These are phyloP conservation scores for Parazoanthus swiftii DNA, from an alignment of 92 coral and sea anemone genomes.

Conservation along the genomic window DNA sequence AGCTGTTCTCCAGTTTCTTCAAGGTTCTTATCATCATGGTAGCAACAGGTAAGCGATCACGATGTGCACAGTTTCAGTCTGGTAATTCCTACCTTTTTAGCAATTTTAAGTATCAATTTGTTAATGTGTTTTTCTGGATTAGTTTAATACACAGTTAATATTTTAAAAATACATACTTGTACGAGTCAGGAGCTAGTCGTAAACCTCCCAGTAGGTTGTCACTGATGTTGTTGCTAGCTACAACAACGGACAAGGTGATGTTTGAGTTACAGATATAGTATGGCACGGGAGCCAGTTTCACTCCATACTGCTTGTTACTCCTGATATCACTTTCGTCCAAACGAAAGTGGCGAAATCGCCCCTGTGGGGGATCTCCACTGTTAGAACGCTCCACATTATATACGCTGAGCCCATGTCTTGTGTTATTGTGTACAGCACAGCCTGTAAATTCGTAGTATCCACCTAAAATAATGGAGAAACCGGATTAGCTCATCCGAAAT, in stretches of 20 bases:
- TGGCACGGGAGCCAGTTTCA: slow-evolving; percentile 38
- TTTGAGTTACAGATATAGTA: slow-evolving; percentile 24
- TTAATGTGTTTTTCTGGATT: too few relatives aligned
- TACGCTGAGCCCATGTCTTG: slow-evolving; percentile 36
- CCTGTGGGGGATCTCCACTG: not conserved
- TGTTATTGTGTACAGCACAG: slow-evolving; percentile 27
- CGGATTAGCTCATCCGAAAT: too few relatives aligned
- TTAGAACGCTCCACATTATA: slow-evolving; percentile 19
- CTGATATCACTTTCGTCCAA: slow-evolving; percentile 30
- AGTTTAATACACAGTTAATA: too few relatives aligned
- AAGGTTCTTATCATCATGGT: too few relatives aligned
- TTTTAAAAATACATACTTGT: not conserved
- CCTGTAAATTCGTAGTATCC: slow-evolving; percentile 30
- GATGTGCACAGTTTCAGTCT: too few relatives aligned
- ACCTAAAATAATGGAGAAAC: not conserved
- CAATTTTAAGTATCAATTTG: too few relatives aligned
- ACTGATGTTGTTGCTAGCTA: slow-evolving; percentile 28
- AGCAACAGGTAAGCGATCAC: too few relatives aligned
- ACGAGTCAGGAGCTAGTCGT: slow-evolving; percentile 33
- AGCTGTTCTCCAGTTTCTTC: too few relatives aligned
- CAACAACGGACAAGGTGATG: slow-evolving; percentile 44
- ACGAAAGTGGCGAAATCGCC: slow-evolving; percentile 34
- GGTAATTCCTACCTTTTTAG: too few relatives aligned
- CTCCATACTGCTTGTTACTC: slow-evolving; percentile 16
- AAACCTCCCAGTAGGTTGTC: slow-evolving; percentile 57